A percentile compares a stretch with the other conserved stretches of the same genome.
Conservation (phyloP, 2,797 vertebrate genomes). For the Leucoraja ocellata region DNA sequence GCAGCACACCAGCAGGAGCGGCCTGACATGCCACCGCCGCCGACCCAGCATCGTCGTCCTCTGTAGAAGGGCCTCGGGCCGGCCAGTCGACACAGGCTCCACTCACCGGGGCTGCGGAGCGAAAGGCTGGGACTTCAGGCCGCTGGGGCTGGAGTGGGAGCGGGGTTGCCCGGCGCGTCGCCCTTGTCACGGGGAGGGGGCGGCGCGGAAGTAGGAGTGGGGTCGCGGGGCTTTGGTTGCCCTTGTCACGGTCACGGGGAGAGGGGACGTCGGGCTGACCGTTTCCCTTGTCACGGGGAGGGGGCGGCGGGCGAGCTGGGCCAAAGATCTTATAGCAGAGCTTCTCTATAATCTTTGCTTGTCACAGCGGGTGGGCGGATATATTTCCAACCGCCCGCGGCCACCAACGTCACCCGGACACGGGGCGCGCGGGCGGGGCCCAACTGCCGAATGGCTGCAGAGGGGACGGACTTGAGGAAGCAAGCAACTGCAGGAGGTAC, state of each 20-base stretch:
- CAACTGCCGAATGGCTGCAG: neutral
- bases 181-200: too few species aligned
- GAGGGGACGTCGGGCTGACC: too few species aligned
- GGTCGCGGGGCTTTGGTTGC: neutral
- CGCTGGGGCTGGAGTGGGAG: too few species aligned
- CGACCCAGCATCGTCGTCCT: neutral
- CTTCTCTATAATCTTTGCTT: too few species aligned
- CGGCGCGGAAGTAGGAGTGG: neutral
- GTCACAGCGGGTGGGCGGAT: neutral
- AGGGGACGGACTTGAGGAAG: neutral
- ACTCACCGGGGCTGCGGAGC: neutral
- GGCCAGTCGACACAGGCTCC: neutral
- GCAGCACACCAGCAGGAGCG: neutral
- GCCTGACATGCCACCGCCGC: neutral
- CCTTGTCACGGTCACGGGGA: too few species aligned
- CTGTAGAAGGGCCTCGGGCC: neutral
- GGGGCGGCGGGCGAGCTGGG: too few species aligned
- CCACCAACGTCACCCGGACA: neutral
- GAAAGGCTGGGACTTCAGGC: neutral
- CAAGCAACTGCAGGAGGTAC: too few species aligned
- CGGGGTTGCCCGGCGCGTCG: too few species aligned
- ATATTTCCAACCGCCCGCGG: neutral
- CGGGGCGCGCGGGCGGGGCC: neutral
- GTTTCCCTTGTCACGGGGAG: too few species aligned
- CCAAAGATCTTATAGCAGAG: too few species aligned